Conservation (phyloP, 2,888 invertebrate species). For the Cecidostiba fungosa region DNA sequence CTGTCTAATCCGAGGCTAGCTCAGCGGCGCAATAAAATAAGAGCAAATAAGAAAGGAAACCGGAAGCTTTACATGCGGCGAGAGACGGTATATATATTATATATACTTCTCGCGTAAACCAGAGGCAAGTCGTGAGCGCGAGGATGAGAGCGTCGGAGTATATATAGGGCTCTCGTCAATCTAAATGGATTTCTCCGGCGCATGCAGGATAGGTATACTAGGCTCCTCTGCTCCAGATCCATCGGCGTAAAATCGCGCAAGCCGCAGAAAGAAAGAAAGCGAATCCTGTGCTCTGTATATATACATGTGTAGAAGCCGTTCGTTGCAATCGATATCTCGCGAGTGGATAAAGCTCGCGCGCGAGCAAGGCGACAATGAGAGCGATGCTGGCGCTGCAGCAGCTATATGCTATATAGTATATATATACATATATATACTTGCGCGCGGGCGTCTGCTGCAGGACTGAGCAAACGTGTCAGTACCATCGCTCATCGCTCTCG, state of each 20-base stretch:
- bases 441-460: slow-evolving; percentile 48
- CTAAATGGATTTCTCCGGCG: slow-evolving; percentile 38
- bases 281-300: not conserved
- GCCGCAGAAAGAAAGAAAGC: not conserved
- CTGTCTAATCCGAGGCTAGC: not conserved
- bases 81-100: not conserved
- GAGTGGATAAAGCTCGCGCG: not conserved
- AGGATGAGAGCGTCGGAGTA: not conserved
- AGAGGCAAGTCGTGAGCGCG: not conserved
- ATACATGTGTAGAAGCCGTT: not conserved
- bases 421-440: too few species aligned
- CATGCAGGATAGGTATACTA: not conserved
- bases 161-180: slow-evolving; percentile 7
- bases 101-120: not conserved
- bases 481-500: slow-evolving; percentile 48
- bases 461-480: slow-evolving; percentile 58
- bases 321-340: slow-evolving; percentile 18
- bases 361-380: not conserved
- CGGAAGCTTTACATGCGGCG: not conserved
- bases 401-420: too few species aligned
- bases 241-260: slow-evolving; percentile 15
- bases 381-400: not conserved
- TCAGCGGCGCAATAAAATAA: not conserved
- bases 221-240: not conserved
- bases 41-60: slow-evolving; percentile 7